These are phyloP conservation scores for Anableps anableps DNA, from an alignment of 2,797 vertebrate species.

Conservation along the genomic window DNA sequence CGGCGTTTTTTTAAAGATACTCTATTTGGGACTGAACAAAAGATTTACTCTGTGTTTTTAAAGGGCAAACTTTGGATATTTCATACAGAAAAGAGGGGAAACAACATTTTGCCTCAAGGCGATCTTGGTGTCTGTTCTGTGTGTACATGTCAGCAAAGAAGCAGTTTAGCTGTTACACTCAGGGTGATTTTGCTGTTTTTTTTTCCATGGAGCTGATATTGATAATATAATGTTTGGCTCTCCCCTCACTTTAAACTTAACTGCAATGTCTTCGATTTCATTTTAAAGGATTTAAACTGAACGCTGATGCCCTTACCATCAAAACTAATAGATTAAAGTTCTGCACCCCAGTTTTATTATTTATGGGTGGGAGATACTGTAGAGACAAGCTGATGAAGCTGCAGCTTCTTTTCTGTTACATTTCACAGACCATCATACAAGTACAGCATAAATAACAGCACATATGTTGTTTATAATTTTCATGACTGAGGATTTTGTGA, in stretches of 20 bases:
- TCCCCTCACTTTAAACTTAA: background rate
- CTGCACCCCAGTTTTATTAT: slow-evolving; percentile 1
- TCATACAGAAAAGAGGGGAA: background rate
- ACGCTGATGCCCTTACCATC: background rate
- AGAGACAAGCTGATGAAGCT: background rate
- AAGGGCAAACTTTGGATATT: slow-evolving; percentile 2
- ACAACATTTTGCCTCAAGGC: background rate
- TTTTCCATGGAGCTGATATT: background rate
- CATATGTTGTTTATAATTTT: background rate
- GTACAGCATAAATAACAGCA: background rate
- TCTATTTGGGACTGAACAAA: background rate
- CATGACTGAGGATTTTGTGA: background rate
- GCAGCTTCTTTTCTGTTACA: background rate
- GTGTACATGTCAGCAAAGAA: background rate
- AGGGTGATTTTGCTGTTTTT: too few species aligned
- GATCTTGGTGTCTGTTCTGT: background rate
- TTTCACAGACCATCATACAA: background rate
- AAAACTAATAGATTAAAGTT: slow-evolving; percentile 4
- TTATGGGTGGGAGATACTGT: background rate
- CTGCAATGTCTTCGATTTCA: background rate
- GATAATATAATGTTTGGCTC: background rate
- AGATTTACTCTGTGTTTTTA: background rate
- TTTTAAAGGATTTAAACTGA: background rate
- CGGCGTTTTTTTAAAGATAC: background rate
- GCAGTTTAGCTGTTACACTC: background rate